phyloP scores from a whole-genome alignment of 2,888 invertebrate species.

The Leptodirus hochenwartii region DNA sequence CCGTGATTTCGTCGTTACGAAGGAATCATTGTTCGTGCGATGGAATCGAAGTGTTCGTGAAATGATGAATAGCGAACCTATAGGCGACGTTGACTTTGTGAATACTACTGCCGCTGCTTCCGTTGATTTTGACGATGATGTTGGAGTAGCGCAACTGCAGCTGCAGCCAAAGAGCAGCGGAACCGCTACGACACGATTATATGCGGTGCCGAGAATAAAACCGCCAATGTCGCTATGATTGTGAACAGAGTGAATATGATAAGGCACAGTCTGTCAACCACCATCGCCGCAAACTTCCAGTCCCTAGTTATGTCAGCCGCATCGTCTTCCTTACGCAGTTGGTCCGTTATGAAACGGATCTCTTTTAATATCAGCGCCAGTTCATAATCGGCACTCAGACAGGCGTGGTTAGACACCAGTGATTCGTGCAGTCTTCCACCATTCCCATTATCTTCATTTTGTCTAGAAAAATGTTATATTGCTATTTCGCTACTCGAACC shows the following conservation, averaged over 20 bases:
- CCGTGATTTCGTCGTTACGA: too few relatives aligned
- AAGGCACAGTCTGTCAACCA: constrained; percentile 99
- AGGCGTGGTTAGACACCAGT: constrained; percentile 60
- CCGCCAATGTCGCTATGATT: constrained; percentile 92
- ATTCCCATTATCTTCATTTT: constrained; percentile 30
- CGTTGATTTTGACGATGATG: too few relatives aligned
- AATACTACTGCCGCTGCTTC: constrained; percentile 5
- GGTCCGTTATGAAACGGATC: constrained; percentile 80
- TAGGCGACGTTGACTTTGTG: background rate
- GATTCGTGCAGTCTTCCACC: constrained; percentile 56
- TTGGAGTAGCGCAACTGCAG: too few relatives aligned
- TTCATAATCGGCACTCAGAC: constrained; percentile 85
- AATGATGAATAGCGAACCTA: too few relatives aligned
- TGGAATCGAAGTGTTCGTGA: too few relatives aligned
- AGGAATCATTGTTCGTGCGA: too few relatives aligned
- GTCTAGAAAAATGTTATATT: constrained; percentile 20
- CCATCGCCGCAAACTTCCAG: constrained; percentile 99
- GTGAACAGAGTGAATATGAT: constrained; percentile 98
- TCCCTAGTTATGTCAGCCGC: constrained; percentile 88
- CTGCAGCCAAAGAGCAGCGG: too few relatives aligned
- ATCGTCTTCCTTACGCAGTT: constrained; percentile 89
- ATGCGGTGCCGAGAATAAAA: constrained; percentile 92
- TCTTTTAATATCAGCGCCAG: constrained; percentile 89
- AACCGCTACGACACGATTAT: constrained; percentile 68
- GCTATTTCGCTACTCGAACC: too few relatives aligned